Evolutionary conservation across 2,888 invertebrate genomes (phyloP).

Genomic region (Zele albiditarsus): DNA sequence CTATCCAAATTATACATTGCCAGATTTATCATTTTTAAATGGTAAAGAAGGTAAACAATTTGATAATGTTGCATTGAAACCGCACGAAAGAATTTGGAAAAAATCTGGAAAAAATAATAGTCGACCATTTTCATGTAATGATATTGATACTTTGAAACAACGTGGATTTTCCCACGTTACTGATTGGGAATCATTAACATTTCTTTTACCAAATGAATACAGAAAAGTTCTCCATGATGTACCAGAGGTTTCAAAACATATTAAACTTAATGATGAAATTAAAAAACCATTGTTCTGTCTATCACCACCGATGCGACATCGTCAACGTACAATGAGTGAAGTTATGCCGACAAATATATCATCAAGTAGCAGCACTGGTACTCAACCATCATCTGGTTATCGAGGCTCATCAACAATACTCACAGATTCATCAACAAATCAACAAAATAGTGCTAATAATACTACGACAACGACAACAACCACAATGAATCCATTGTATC

Average conservation of each 20-base stretch:
- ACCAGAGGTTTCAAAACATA: constrained; percentile 82
- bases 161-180: constrained; percentile 89
- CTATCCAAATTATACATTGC: constrained; percentile 92
- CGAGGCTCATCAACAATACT: constrained; percentile 89
- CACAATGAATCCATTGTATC: constrained; percentile 81
- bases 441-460: constrained; percentile 72
- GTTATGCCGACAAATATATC: constrained; percentile 76
- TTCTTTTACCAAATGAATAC: constrained; percentile 90
- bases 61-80: constrained; percentile 83
- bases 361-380: constrained; percentile 81
- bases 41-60: constrained; percentile 66
- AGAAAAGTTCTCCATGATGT: constrained; percentile 85
- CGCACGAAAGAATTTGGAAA: constrained; percentile 75
- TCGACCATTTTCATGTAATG: constrained; percentile 86
- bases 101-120: constrained; percentile 71
- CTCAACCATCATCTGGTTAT: constrained; percentile 90
- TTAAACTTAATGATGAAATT: constrained; percentile 76
- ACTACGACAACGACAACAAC: not conserved
- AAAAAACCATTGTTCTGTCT: constrained; percentile 72
- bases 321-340: constrained; percentile 75
- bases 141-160: constrained; percentile 86
- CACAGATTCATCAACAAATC: constrained; percentile 83
- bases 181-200: constrained; percentile 95
- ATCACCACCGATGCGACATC: constrained; percentile 71
- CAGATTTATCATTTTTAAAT: constrained; percentile 87